Conservation (phyloP, 2,113 vertebrate species). For the Accipiter virgatus region DNA sequence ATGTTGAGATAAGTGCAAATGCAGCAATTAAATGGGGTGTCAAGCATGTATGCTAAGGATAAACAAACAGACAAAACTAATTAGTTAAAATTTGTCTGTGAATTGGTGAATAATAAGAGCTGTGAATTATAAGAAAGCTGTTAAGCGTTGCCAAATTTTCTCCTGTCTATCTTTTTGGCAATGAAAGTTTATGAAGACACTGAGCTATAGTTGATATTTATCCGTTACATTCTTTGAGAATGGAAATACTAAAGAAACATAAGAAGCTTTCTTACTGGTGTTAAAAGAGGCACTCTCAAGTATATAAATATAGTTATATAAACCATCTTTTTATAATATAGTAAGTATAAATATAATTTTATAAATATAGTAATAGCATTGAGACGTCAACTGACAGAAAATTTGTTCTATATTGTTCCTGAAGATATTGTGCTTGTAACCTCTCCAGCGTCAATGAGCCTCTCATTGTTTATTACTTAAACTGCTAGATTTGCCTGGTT, state of each 20-base stretch:
- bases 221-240: fast-evolving
- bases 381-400: background rate
- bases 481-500: background rate
- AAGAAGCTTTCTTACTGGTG: background rate
- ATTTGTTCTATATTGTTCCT: background rate
- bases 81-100: conserved; percentile 24
- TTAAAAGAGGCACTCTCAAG: background rate
- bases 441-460: background rate
- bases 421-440: background rate
- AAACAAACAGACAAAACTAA: conserved; percentile 36
- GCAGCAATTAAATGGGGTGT: conserved; percentile 29
- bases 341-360: background rate
- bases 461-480: background rate
- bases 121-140: conserved; percentile 1
- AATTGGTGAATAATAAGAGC: conserved; percentile 11
- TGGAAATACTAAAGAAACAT: background rate
- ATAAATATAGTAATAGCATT: background rate
- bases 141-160: background rate
- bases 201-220: background rate
- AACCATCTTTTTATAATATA: background rate
- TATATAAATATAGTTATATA: background rate
- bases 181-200: background rate
- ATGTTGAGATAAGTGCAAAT: background rate
- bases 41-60: background rate
- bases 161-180: background rate